These are phyloP conservation scores for Mactra quadrangularis DNA, from an alignment of 1,140 invertebrate species.

Conservation along the genomic window DNA sequence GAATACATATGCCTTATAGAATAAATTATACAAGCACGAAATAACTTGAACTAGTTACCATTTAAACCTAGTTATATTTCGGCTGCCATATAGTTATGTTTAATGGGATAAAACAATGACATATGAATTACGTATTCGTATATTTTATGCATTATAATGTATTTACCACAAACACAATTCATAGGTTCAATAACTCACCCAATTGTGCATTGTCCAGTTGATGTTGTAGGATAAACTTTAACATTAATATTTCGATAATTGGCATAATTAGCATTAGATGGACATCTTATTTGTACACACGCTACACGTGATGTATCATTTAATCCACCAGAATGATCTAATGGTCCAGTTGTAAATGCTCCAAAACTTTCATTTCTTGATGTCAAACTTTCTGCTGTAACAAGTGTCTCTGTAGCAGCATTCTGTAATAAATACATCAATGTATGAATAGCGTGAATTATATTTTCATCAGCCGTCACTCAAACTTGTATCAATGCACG, in stretches of 20 bases:
- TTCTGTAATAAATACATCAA: not conserved
- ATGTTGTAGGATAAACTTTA: not conserved
- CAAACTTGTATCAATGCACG: too few species aligned
- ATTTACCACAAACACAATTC: too few species aligned
- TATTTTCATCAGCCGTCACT: too few species aligned
- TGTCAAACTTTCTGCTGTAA: not conserved
- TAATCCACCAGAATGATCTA: not conserved
- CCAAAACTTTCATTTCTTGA: not conserved
- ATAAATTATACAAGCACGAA: too few species aligned
- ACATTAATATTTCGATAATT: not conserved
- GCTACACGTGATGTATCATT: not conserved
- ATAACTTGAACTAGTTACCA: too few species aligned
- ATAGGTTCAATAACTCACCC: not conserved
- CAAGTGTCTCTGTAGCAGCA: not conserved
- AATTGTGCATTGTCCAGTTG: not conserved
- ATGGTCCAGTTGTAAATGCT: conserved; percentile 8
- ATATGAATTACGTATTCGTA: too few species aligned
- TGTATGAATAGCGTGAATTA: too few species aligned
- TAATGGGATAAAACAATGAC: too few species aligned
- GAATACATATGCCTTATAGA: too few species aligned
- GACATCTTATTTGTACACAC: not conserved
- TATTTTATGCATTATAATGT: too few species aligned
- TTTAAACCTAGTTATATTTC: too few species aligned
- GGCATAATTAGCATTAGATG: not conserved
- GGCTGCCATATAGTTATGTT: too few species aligned